Base-by-base conservation (phyloP, 2,888 invertebrate species). In the Dendrolimus houi region DNA sequence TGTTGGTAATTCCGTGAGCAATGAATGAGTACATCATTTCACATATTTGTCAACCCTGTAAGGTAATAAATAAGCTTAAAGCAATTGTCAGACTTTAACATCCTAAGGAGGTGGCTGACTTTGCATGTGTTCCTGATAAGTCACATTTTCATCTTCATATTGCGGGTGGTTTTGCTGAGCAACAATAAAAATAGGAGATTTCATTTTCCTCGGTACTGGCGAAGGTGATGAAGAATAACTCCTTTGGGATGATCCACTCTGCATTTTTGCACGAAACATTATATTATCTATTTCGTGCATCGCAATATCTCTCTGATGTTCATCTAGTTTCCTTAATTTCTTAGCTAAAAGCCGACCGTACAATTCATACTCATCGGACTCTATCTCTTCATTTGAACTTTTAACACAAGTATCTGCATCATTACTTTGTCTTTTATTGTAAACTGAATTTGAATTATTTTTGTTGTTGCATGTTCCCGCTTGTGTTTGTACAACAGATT, bases 201-300 rank as follows among this genome's bases (percentile, higher is more conserved):
- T 81, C 56, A 78, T 63, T 61, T 83, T 83, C 8, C 77, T 65
- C 1, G 72, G 67, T 1, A 67, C 72, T 7, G 79, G 77, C 1
- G 83, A 71, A 6, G 83, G 77, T 0, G 83, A 75, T 0, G 76
- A 67, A 0, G 79, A 69, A 57, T 72, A 79, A 58, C 75, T 80
- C 55, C 71, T 69, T 58, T 74, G 75, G 9, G 71, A 42, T 2
- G 69, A 56, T 1, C 64, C 61, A 40, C 69, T 75, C 57, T 82
- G 74, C 76, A 85, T 85, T 76, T 85, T 87, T 10, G 79, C 81
- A 54, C 79, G 81, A 69, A 86, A 88, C 79, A 88, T 81, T 52
- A 88, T 80, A 59, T 85, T 86, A 60, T 90, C 88, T 9, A 90
- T 87, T 59, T 90, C 87, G 57, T 89, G 87, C 88, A 89, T 88